Evolutionary conservation across 2,888 invertebrate genomes (phyloP).

Genomic region (Acrocera orbiculus): DNA sequence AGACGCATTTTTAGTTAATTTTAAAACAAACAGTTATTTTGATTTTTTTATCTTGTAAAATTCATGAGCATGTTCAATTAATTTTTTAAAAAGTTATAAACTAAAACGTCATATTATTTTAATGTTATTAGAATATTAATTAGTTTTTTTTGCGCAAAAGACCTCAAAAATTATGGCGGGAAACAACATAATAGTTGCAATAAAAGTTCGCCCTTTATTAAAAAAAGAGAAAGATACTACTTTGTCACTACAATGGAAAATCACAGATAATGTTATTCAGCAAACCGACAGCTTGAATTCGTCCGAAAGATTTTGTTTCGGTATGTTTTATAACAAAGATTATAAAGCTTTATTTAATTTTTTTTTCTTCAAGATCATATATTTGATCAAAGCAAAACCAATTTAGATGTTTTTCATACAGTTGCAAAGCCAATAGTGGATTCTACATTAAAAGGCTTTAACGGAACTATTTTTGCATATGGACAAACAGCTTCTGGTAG

Average conservation of each 20-base stretch:
- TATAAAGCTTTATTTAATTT: neutral
- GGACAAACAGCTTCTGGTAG: slow-evolving; percentile 76
- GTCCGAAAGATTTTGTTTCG: slow-evolving; percentile 32
- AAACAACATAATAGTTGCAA: slow-evolving; percentile 51
- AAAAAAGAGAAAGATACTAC: slow-evolving; percentile 43
- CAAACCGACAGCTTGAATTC: slow-evolving; percentile 39
- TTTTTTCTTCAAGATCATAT: slow-evolving; percentile 46
- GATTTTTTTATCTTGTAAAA: no score
- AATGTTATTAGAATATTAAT: no score
- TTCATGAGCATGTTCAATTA: no score
- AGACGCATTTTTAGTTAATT: no score
- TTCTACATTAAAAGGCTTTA: slow-evolving; percentile 53
- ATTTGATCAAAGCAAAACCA: slow-evolving; percentile 41
- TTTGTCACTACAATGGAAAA: slow-evolving; percentile 40
- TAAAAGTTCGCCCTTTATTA: slow-evolving; percentile 52
- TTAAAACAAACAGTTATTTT: no score
- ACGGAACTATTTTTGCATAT: slow-evolving; percentile 81
- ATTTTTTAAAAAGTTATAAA: no score
- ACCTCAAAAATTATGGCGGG: neutral
- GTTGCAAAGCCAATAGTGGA: slow-evolving; percentile 55
- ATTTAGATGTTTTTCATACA: slow-evolving; percentile 44
- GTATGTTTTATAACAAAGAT: slow-evolving; percentile 19
- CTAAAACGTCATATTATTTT: no score
- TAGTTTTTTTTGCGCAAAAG: no score
- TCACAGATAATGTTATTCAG: slow-evolving; percentile 40